Evolutionary conservation across 1,140 invertebrate genomes (phyloP).

Genomic region (Bombus breviceps): DNA sequence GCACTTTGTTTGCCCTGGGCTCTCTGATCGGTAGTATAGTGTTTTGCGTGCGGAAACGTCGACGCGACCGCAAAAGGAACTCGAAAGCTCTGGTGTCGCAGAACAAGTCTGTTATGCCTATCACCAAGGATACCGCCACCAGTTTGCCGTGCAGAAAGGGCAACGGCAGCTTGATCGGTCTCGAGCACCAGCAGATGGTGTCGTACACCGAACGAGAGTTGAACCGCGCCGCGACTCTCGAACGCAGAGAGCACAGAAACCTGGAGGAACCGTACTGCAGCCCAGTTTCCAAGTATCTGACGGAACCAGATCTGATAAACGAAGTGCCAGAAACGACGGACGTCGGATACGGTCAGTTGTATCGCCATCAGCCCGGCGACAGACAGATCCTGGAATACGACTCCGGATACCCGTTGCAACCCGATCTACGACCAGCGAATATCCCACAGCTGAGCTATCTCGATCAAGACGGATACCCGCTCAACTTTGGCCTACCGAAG

Average conservation of each 20-base stretch:
- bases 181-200: constrained; percentile 68
- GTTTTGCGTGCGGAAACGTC: constrained; percentile 73
- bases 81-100: constrained; percentile 71
- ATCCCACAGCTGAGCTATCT: constrained; percentile 79
- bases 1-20: constrained; percentile 74
- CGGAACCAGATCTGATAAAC: constrained; percentile 79
- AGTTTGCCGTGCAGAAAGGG: constrained; percentile 58
- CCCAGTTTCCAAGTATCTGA: constrained; percentile 74
- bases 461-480: constrained; percentile 89
- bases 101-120: constrained; percentile 73
- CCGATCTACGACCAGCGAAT: constrained; percentile 63
- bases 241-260: constrained; percentile 65
- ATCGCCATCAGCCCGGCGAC: constrained; percentile 57
- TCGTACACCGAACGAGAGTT: constrained; percentile 73
- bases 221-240: constrained; percentile 69
- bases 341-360: constrained; percentile 66
- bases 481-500: constrained; percentile 91
- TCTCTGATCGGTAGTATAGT: constrained; percentile 75
- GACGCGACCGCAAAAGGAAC: constrained; percentile 73
- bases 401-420: constrained; percentile 72
- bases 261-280: constrained; percentile 65
- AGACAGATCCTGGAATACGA: constrained; percentile 71
- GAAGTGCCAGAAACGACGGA: constrained; percentile 74
- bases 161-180: constrained; percentile 57
- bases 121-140: constrained; percentile 68